These are phyloP conservation scores for Microcebus jonahi DNA, from an alignment of 2,113 vertebrate genomes.

Conservation along the genomic window DNA sequence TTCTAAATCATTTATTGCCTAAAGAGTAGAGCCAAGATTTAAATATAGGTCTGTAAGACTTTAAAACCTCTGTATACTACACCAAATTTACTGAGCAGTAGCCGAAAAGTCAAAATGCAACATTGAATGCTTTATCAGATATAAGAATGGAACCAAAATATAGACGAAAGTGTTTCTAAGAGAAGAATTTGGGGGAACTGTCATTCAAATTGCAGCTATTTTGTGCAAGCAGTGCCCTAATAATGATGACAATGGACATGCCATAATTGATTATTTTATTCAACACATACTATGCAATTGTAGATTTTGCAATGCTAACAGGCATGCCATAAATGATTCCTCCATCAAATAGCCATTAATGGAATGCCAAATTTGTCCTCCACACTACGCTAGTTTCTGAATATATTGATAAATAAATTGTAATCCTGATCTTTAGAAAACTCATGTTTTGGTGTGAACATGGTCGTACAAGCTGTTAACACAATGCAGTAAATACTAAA, in stretches of 20 bases:
- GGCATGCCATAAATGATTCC: background rate
- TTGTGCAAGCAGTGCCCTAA: background rate
- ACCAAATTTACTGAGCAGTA: background rate
- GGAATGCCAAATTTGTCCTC: background rate
- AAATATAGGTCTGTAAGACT: background rate
- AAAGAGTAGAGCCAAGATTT: background rate
- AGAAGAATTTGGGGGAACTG: background rate
- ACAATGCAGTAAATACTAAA: background rate
- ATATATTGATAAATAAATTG: background rate
- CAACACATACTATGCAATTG: background rate
- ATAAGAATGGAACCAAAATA: background rate
- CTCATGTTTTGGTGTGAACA: background rate
- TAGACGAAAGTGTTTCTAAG: background rate
- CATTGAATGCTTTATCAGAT: background rate
- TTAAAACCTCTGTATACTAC: background rate
- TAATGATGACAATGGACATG: background rate
- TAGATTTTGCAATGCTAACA: background rate
- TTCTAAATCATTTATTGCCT: background rate
- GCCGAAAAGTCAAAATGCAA: background rate
- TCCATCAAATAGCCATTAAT: background rate
- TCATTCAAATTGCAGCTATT: background rate
- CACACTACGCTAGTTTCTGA: background rate
- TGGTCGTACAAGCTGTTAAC: background rate
- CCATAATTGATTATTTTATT: background rate
- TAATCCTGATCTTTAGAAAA: background rate